Evolutionary conservation across 2,113 vertebrate species (phyloP), one percentile per base, ranked within the genome.

Genomic region (Gadus macrocephalus): DNA sequence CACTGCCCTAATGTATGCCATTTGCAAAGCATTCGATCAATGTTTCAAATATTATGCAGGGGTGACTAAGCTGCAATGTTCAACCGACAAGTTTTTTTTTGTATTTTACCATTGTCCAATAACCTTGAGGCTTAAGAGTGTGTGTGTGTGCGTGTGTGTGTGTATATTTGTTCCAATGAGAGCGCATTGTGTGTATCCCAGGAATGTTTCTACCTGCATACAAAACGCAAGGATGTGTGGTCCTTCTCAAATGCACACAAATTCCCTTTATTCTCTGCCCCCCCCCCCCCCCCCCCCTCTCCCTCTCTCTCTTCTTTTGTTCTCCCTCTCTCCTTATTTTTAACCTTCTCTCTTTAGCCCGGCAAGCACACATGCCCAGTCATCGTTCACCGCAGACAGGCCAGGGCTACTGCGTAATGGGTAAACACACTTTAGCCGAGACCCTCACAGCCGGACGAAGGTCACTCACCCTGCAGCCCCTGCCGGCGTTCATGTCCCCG

Each of bases 331-430:
- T 68, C 27, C 70, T 49, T 62, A 15, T 35, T 73, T 64, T 53
- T 22, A 60, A 68, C 59, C 66, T 49, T 49, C 9, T 49, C 42
- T 49, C 42, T 49, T 49, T 49, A 49, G 42, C 42, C 42, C 42
- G 42, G 61, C 67, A 69, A 62, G 31, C 42, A 27, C 31, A 49
- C 66, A 66, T 35, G 15, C 28, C 53, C n/a, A 69, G 17, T 65
- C 64, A 74, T 15, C 63, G 63, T 28, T 65, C 17, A 64, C 19
- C 3, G 77, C 2, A 42, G 63, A 64, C 64, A 83, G 69, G 42
- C 83, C 89, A 86, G 83, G 73, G 85, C 85, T 80, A 74, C 79
- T 82, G 75, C 76, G 79, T 70, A 76, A 82, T 70, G 62, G 70
- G 79, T 72, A 83, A 90, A 88, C 86, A 91, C 83, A 82, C 76